These are phyloP conservation scores for Himalopsyche kuldschensis DNA, from an alignment of 2,888 invertebrate genomes.

Conservation along the genomic window DNA sequence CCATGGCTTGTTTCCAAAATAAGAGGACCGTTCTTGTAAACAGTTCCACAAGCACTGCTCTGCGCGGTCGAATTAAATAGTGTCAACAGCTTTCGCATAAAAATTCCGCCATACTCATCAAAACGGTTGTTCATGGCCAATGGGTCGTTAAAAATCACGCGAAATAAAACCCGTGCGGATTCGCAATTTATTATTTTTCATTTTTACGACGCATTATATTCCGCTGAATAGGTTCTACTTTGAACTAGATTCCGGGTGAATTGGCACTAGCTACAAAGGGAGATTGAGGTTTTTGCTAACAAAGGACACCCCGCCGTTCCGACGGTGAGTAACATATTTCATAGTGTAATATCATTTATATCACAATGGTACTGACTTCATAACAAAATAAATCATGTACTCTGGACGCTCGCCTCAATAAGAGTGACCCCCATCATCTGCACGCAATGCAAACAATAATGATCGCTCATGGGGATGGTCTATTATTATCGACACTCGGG, in stretches of 20 bases:
- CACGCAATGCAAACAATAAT: not conserved
- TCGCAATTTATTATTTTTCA: not conserved
- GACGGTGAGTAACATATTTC: conserved; percentile 33
- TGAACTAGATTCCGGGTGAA: not conserved
- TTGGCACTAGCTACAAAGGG: not conserved
- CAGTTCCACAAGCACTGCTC: too few species aligned
- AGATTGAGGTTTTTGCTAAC: conserved; percentile 21
- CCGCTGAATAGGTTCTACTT: not conserved
- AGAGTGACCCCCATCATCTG: not conserved
- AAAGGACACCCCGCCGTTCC: conserved; percentile 18
- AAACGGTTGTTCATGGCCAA: too few species aligned
- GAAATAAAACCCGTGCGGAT: not conserved
- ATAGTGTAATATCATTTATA: conserved; percentile 34
- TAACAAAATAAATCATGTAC: conserved; percentile 35
- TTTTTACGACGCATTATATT: not conserved
- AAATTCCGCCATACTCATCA: too few species aligned
- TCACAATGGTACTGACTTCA: conserved; percentile 32
- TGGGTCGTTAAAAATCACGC: not conserved
- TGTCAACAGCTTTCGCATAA: too few species aligned
- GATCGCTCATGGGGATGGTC: not conserved
- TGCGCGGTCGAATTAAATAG: too few species aligned
- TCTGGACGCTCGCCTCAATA: not conserved
- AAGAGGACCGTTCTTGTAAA: too few species aligned
- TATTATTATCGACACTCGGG: not conserved
- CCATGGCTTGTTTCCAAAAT: too few species aligned